Conservation (phyloP, 1,140 invertebrate species). For the Portunus trituberculatus region DNA sequence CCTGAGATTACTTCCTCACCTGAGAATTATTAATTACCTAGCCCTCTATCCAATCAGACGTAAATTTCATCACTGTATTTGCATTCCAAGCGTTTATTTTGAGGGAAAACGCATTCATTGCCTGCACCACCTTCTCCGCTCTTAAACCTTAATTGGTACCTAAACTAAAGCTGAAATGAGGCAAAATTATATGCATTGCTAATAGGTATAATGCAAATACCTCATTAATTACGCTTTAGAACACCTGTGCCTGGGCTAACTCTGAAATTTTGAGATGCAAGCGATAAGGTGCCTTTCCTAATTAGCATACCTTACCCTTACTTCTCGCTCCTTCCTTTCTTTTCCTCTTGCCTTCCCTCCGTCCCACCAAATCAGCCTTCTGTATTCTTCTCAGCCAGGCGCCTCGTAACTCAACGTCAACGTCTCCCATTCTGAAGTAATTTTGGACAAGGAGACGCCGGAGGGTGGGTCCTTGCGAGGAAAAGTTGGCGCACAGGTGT, state of each 20-base stretch:
- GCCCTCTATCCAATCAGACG: neutral
- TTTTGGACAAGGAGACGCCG: neutral
- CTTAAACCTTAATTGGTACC: slow-evolving; percentile 8
- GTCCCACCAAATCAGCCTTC: neutral
- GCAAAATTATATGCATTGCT: slow-evolving; percentile 23
- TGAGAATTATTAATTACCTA: neutral
- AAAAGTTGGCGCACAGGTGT: slow-evolving; percentile 1
- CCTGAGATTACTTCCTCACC: neutral
- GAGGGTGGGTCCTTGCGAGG: neutral
- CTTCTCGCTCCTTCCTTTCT: neutral
- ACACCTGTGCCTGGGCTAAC: slow-evolving; percentile 18
- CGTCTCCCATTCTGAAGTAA: slow-evolving; percentile 12
- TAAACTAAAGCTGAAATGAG: slow-evolving; percentile 23
- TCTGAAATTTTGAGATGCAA: slow-evolving; percentile 9
- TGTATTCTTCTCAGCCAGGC: neutral
- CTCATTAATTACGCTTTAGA: slow-evolving; percentile 5
- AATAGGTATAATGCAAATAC: slow-evolving; percentile 14
- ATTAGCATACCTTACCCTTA: slow-evolving; percentile 9
- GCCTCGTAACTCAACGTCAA: slow-evolving; percentile 1
- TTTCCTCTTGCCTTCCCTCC: neutral
- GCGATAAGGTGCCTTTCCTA: neutral
- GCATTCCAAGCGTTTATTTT: neutral
- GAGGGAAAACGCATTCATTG: slow-evolving; percentile 1
- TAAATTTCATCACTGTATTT: slow-evolving; percentile 14
- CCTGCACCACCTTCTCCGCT: neutral